Evolutionary conservation across 2,797 vertebrate species (phyloP), one percentile per base, ranked within the genome.

Genomic region (Cossypha polioptera): DNA sequence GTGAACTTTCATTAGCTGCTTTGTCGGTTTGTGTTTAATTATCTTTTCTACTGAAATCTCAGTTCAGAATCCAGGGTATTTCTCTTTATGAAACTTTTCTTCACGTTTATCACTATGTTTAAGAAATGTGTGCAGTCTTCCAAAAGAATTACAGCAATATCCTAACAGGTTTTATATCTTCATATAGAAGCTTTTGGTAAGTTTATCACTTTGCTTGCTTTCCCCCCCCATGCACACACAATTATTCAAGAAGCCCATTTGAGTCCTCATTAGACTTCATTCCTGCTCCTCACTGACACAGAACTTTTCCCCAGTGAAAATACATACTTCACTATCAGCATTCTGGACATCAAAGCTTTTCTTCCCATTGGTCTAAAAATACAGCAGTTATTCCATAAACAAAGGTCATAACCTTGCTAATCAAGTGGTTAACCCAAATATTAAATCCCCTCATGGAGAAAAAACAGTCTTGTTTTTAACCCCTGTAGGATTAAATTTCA

Each of bases 371-470:
- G 71, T 25, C 69, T 92, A 91, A 79, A 95, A 95, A 74, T 79
- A 82, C 48, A 85, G 63, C 47, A 85, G 80, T 25, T 74, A 24
- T 87, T 94, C 63, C 61, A 71, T 50, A 92, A 96, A 91, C 74
- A 66, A 87, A 91, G 87, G 81, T 89, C 87, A 57, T 13, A 87
- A 85, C 55, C 63, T 79, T 92, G 53, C 59, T 88, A 93, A 95
- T 85, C 80, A 88, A 86, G 35, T 89, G 63, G 25, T 53, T 92
- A 93, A 92, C 73, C 48, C 71, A 82, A 93, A 93, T 88, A 90
- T 69, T 69, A 94, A 95, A 94, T 76, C 43, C 33, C 24, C 26
- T 73, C 40, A 65, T 54, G 45, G 57, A 90, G 74, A 58, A 91
- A 74, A 19, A 88, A 45, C 42, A 72, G 55, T 4, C 28, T 67